Evolutionary conservation across 2,113 vertebrate genomes (phyloP).

Genomic region (Lepus europaeus): DNA sequence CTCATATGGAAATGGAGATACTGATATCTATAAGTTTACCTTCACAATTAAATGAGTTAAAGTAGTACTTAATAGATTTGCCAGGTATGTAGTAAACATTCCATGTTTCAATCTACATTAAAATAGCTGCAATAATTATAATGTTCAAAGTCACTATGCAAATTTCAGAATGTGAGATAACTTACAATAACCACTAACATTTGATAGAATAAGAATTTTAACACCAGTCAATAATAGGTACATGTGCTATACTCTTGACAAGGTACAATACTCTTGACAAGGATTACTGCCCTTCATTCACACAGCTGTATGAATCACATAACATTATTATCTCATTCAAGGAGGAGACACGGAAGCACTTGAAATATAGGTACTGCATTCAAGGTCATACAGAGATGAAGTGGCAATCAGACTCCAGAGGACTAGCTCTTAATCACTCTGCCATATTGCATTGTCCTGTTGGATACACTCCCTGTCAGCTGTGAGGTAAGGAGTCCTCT

Average conservation of each 20-base stretch:
- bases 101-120: background rate
- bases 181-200: background rate
- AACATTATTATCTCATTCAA: background rate
- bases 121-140: constrained; percentile 26
- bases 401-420: background rate
- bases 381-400: constrained; percentile 39
- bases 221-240: background rate
- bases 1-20: background rate
- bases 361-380: background rate
- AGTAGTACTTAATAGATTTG: background rate
- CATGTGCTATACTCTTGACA: background rate
- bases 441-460: background rate
- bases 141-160: background rate
- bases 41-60: constrained; percentile 49
- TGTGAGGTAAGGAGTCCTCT: background rate
- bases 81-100: background rate
- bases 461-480: constrained; percentile 11
- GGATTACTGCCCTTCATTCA: background rate
- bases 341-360: background rate
- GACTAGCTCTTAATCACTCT: background rate
- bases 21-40: constrained; percentile 1
- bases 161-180: background rate
- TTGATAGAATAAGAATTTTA: background rate
- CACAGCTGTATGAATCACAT: background rate
- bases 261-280: background rate